Percentiles rank a stretch among this genome's conserved stretches.
phyloP scores from a whole-genome alignment of 2,888 invertebrate genomes.

The Spilarctia lutea region DNA sequence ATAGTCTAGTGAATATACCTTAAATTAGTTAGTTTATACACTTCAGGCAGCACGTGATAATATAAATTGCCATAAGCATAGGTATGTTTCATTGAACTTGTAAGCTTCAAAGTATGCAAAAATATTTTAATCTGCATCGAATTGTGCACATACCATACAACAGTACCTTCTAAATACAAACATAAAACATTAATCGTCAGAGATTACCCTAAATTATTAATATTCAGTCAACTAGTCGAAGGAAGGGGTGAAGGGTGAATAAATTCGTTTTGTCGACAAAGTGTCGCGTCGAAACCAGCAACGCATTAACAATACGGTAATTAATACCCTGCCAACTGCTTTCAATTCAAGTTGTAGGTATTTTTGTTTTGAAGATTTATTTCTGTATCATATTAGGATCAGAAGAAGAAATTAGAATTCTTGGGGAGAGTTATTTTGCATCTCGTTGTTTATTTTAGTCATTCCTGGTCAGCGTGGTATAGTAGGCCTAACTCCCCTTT shows the following conservation, averaged over 20 bases:
- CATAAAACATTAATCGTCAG: slow-evolving; percentile 72
- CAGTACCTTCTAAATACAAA: slow-evolving; percentile 17
- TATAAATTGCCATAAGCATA: background rate
- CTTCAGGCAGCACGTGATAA: background rate
- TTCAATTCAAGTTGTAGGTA: slow-evolving; percentile 13
- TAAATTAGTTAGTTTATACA: too few relatives aligned
- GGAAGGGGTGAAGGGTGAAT: slow-evolving; percentile 85
- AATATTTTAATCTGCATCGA: background rate
- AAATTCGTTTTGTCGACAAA: slow-evolving; percentile 63
- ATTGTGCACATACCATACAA: background rate
- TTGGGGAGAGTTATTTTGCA: too few relatives aligned
- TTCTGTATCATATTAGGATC: background rate
- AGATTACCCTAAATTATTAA: slow-evolving; percentile 79
- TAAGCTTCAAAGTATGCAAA: background rate
- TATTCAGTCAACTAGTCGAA: slow-evolving; percentile 80
- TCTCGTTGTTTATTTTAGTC: too few relatives aligned
- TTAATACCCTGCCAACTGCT: slow-evolving; percentile 68
- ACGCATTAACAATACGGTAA: slow-evolving; percentile 81
- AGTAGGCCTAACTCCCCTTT: too few relatives aligned
- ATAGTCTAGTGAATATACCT: too few relatives aligned
- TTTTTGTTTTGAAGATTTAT: slow-evolving; percentile 17
- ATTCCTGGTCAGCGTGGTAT: too few relatives aligned
- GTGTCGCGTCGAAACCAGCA: slow-evolving; percentile 75
- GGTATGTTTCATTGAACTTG: background rate
- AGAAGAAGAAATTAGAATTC: too few relatives aligned